Conservation (phyloP, 92 coral and sea anemone species). For the Porites cylindrica region DNA sequence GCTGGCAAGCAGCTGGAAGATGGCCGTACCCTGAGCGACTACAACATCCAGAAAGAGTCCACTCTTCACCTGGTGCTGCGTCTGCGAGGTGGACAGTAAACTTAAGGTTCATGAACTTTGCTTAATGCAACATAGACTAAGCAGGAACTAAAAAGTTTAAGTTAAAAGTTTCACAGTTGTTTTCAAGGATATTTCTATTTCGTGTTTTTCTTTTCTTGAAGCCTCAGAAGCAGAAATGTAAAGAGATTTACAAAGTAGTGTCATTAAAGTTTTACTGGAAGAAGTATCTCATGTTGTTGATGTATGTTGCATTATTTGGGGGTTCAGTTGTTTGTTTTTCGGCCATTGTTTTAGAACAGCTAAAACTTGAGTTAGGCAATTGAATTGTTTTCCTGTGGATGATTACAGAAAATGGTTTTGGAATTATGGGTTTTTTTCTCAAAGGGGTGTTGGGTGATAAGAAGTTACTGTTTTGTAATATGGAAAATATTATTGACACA, state of each 20-base stretch:
- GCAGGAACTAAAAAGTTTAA: neutral
- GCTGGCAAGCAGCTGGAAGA: constrained; percentile 67
- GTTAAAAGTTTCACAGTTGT: neutral
- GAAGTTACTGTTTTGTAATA: no score
- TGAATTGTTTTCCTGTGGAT: no score
- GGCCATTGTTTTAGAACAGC: no score
- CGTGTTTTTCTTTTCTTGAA: neutral
- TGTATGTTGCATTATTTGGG: no score
- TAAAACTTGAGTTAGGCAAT: no score
- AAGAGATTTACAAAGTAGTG: neutral
- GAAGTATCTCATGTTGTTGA: no score
- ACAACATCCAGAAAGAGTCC: constrained; percentile 35
- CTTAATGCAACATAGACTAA: neutral
- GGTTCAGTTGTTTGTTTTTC: no score
- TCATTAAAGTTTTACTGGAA: neutral
- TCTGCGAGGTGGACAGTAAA: constrained; percentile 61
- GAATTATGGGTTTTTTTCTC: no score
- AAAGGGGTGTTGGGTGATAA: no score
- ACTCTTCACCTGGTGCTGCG: constrained; percentile 67
- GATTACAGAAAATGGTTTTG: no score
- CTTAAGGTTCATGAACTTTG: neutral
- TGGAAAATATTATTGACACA: no score
- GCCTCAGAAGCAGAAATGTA: neutral
- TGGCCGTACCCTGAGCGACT: constrained; percentile 65
- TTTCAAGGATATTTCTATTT: neutral